These are phyloP conservation scores for Condylura cristata DNA, from an alignment of 2,113 vertebrate species.

Conservation along the genomic window DNA sequence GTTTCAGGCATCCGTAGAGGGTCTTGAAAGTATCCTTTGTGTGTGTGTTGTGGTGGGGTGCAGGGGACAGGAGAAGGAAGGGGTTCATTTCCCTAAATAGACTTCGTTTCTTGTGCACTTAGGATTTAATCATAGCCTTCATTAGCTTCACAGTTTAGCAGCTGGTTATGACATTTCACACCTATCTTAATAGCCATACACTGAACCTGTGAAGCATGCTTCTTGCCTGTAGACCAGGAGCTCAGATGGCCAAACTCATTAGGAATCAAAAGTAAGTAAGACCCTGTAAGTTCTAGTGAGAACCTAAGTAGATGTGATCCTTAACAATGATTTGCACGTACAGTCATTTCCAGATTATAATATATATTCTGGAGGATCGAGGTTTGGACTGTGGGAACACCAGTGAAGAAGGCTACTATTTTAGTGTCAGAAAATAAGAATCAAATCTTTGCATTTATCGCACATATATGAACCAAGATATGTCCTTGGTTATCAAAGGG, in stretches of 20 bases:
- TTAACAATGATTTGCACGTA: not conserved
- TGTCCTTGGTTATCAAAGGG: not conserved
- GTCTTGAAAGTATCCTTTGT: not conserved
- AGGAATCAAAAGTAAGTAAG: not conserved
- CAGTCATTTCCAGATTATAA: not conserved
- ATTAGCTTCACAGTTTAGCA: not conserved
- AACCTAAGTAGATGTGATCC: not conserved
- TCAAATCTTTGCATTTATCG: not conserved
- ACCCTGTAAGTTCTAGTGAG: not conserved
- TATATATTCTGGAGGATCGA: not conserved
- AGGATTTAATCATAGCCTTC: not conserved
- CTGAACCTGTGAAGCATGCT: not conserved
- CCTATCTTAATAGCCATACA: not conserved
- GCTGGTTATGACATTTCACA: not conserved
- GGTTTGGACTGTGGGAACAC: not conserved
- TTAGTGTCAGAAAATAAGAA: not conserved
- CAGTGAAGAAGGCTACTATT: not conserved
- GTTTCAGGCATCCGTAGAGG: not conserved
- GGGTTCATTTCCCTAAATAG: not conserved
- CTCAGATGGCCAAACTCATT: not conserved
- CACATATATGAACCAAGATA: not conserved
- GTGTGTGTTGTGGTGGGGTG: too few species aligned
- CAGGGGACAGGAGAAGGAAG: too few species aligned
- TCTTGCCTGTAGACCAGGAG: not conserved
- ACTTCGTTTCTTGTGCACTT: not conserved